Evolutionary conservation across 37 sponge, comb jelly and placozoan species (phyloP).

Genomic region (Theonella swinhoei): DNA sequence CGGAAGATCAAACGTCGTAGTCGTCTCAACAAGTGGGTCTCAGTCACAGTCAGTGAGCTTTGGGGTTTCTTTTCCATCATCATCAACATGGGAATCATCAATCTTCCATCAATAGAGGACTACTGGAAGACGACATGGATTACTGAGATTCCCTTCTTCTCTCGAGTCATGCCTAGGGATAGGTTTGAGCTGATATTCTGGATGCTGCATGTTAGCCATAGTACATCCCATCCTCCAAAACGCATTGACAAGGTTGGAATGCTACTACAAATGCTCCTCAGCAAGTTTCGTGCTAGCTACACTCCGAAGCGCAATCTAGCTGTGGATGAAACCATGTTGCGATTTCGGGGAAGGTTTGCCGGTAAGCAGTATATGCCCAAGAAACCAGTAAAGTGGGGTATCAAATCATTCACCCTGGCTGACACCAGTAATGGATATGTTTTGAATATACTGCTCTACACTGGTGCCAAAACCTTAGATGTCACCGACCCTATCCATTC

Average conservation of each 20-base stretch:
- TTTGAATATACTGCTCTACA: conserved; percentile 1
- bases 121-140: conserved; percentile 7
- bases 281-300: background rate
- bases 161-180: background rate
- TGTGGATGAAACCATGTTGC: conserved; percentile 23
- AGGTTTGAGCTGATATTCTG: conserved; percentile 1
- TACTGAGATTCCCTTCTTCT: background rate
- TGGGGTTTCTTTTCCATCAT: background rate
- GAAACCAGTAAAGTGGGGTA: conserved; percentile 17
- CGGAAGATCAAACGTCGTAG: background rate
- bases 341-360: too few relatives aligned
- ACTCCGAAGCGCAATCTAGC: background rate
- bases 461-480: background rate
- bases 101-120: conserved; percentile 14
- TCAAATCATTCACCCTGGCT: conserved; percentile 17
- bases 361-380: too few relatives aligned
- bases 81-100: conserved; percentile 34
- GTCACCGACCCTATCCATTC: background rate
- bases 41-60: background rate
- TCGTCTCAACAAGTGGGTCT: background rate
- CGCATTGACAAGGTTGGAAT: background rate
- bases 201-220: too few relatives aligned
- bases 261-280: background rate
- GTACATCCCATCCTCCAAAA: background rate
- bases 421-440: background rate